Conservation (phyloP, 2,888 invertebrate species). For the Chesias legatella region DNA sequence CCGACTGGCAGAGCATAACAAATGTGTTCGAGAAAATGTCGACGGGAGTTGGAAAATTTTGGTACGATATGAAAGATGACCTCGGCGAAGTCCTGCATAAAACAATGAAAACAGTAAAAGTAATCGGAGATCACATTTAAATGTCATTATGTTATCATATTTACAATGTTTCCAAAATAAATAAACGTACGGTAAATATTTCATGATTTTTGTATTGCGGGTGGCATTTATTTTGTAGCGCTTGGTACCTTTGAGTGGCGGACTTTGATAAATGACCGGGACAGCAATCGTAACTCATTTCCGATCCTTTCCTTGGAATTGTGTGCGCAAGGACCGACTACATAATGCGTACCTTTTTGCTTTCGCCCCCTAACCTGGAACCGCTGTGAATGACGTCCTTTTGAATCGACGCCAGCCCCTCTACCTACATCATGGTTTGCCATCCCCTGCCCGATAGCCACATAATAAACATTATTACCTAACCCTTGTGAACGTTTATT, state of each 20-base stretch:
- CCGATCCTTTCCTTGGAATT: slow-evolving; percentile 58
- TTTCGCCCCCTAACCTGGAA: slow-evolving; percentile 39
- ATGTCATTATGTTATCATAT: slow-evolving; percentile 5
- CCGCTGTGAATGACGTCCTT: slow-evolving; percentile 41
- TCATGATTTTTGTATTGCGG: slow-evolving; percentile 37
- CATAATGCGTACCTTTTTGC: slow-evolving; percentile 58
- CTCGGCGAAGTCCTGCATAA: slow-evolving; percentile 12
- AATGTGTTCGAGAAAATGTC: slow-evolving; percentile 10
- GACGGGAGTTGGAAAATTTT: slow-evolving; percentile 14
- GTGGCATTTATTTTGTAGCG: slow-evolving; percentile 52
- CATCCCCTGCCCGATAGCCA: slow-evolving; percentile 24
- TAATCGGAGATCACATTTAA: slow-evolving; percentile 9
- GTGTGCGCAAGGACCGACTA: slow-evolving; percentile 38
- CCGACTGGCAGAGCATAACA: slow-evolving; percentile 7
- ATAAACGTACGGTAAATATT: slow-evolving; percentile 5
- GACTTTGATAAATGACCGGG: slow-evolving; percentile 74
- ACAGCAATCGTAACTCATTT: slow-evolving; percentile 71
- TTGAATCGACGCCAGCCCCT: slow-evolving; percentile 34
- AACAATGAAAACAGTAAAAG: slow-evolving; percentile 11
- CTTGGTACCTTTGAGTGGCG: slow-evolving; percentile 47
- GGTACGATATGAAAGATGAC: slow-evolving; percentile 10
- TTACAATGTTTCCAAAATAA: slow-evolving; percentile 5
- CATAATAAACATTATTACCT: slow-evolving; percentile 9
- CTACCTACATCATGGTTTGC: slow-evolving; percentile 28
- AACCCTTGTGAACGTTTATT: not conserved